These are phyloP conservation scores for Ganaspis sp. DNA, from an alignment of 1,140 invertebrate species.

Conservation along the genomic window DNA sequence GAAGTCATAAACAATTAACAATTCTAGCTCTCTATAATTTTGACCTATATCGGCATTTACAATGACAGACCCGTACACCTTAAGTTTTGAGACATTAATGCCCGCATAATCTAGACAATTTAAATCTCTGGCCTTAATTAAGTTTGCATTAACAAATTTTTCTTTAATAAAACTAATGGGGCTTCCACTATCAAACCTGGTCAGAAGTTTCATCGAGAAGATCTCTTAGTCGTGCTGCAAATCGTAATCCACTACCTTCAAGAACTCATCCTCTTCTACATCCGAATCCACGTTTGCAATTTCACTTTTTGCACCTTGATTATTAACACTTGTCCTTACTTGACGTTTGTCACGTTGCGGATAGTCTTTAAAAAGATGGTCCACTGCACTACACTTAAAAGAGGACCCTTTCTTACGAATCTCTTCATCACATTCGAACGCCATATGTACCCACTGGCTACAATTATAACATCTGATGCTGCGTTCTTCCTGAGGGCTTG, in stretches of 20 bases:
- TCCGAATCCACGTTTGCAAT: background rate
- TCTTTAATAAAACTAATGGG: constrained; percentile 1
- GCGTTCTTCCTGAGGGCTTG: background rate
- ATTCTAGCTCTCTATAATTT: background rate
- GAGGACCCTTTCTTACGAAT: background rate
- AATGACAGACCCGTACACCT: background rate
- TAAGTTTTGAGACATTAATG: constrained; percentile 7
- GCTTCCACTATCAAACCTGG: constrained; percentile 12
- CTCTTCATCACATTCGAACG: background rate
- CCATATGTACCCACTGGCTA: background rate
- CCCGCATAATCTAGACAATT: constrained; percentile 1
- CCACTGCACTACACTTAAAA: background rate
- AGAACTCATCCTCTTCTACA: background rate
- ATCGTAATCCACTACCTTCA: background rate
- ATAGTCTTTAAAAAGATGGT: background rate
- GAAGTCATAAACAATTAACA: constrained; percentile 12
- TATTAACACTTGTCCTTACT: background rate
- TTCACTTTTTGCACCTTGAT: constrained; percentile 30
- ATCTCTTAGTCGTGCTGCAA: background rate
- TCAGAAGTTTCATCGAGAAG: background rate
- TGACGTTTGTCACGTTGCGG: background rate
- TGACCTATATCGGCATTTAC: background rate
- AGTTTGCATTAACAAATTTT: constrained; percentile 15
- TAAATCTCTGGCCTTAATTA: background rate
- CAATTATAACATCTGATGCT: background rate